These are phyloP conservation scores for Saccopteryx leptura DNA, from an alignment of 2,113 vertebrate species.

Conservation along the genomic window DNA sequence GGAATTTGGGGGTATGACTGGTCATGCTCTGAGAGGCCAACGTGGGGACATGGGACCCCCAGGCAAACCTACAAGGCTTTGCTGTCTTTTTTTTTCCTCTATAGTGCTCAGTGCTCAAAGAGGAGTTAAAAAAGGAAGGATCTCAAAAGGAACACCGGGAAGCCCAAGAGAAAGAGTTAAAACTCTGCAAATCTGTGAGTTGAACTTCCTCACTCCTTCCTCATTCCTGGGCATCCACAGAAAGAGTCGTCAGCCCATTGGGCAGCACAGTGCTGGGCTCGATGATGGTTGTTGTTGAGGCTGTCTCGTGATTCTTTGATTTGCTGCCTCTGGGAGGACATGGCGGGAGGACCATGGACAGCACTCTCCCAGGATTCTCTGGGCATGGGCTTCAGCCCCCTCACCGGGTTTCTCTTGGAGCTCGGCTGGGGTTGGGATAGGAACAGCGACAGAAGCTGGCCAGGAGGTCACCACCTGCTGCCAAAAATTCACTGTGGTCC, in stretches of 20 bases:
- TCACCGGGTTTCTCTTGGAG: neutral
- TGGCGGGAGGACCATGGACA: no score
- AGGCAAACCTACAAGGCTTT: fast-evolving
- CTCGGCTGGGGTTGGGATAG: neutral
- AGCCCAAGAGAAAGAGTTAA: conserved; percentile 82
- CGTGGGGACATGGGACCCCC: neutral
- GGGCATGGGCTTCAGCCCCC: neutral
- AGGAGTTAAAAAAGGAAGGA: conserved; percentile 73
- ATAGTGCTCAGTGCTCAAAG: conserved; percentile 86
- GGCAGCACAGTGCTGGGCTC: neutral
- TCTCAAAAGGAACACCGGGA: conserved; percentile 67
- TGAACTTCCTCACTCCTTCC: fast-evolving
- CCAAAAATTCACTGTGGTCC: neutral
- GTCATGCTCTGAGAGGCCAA: neutral
- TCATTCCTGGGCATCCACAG: fast-evolving
- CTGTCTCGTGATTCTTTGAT: neutral
- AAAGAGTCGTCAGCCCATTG: neutral
- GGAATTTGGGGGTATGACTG: fast-evolving
- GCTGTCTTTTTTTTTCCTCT: neutral
- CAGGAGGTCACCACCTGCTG: neutral
- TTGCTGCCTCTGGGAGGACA: neutral
- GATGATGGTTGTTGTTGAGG: fast-evolving
- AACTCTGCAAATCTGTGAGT: conserved; percentile 86
- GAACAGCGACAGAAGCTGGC: neutral
- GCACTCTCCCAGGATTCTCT: neutral